A percentile compares a stretch with the other conserved stretches of the same genome.
These are phyloP conservation scores for Leptothorax acervorum DNA, from an alignment of 2,888 invertebrate genomes.

Conservation along the genomic window DNA sequence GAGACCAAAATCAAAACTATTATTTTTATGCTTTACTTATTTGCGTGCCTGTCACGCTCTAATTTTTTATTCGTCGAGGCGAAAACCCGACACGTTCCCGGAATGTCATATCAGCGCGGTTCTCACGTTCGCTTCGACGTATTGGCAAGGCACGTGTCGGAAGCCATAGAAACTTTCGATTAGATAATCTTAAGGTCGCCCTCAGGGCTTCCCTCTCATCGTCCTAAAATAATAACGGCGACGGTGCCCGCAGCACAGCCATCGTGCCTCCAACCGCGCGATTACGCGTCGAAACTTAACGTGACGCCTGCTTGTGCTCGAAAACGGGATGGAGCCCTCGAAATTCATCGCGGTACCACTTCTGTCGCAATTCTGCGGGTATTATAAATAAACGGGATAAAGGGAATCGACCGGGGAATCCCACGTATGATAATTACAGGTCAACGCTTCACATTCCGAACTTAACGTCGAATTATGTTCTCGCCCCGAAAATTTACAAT, in stretches of 20 bases:
- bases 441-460: conserved; percentile 69
- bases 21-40: background rate
- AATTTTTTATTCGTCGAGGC: conserved; percentile 1
- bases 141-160: conserved; percentile 54
- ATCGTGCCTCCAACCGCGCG: conserved; percentile 17
- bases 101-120: conserved; percentile 4
- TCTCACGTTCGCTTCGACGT: conserved; percentile 31
- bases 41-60: background rate
- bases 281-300: conserved; percentile 49
- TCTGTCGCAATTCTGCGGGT: conserved; percentile 72
- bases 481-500: background rate
- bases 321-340: conserved; percentile 57
- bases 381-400: conserved; percentile 81
- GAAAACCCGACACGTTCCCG: conserved; percentile 16
- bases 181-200: conserved; percentile 76
- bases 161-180: conserved; percentile 78
- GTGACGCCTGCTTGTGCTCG: conserved; percentile 57
- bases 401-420: conserved; percentile 77
- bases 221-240: conserved; percentile 73
- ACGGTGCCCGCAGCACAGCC: conserved; percentile 33
- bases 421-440: conserved; percentile 79
- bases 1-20: background rate
- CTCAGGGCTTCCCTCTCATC: conserved; percentile 73
- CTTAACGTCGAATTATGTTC: conserved; percentile 11
- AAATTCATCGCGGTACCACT: conserved; percentile 71